These are phyloP conservation scores for Halesus radiatus DNA, from an alignment of 1,140 invertebrate genomes.

Conservation along the genomic window DNA sequence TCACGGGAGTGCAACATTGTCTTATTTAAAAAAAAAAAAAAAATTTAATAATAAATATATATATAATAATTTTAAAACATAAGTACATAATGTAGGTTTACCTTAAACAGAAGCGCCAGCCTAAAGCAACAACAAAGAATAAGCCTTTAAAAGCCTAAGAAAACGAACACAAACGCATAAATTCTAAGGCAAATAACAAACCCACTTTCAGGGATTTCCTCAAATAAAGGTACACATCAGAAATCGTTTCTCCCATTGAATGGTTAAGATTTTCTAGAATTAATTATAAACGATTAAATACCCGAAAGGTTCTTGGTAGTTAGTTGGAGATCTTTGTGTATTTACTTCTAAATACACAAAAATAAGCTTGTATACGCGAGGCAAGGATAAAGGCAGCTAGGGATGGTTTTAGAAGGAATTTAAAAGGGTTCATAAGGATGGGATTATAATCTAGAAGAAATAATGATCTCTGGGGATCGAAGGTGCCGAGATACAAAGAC, in stretches of 20 bases:
- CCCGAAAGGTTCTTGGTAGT: neutral
- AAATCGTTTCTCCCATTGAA: neutral
- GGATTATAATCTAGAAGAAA: neutral
- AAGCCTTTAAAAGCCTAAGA: neutral
- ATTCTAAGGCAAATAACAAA: neutral
- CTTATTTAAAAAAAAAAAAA: too few species aligned
- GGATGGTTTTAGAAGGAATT: neutral
- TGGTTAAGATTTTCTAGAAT: neutral
- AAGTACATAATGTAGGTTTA: too few species aligned
- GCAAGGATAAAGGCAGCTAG: neutral
- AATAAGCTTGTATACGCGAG: neutral
- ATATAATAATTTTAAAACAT: too few species aligned
- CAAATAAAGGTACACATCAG: neutral
- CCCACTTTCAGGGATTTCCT: neutral
- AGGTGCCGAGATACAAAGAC: neutral
- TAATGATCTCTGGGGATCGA: neutral
- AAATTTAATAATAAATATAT: too few species aligned
- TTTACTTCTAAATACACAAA: neutral
- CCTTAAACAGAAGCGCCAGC: too few species aligned
- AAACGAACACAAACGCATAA: neutral
- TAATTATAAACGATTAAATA: slow-evolving; percentile 1
- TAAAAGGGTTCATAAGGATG: neutral
- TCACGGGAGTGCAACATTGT: too few species aligned
- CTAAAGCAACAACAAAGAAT: neutral
- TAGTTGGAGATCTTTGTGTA: neutral